Conservation (phyloP, 2,113 vertebrate species). For the Apodemus speciosus region DNA sequence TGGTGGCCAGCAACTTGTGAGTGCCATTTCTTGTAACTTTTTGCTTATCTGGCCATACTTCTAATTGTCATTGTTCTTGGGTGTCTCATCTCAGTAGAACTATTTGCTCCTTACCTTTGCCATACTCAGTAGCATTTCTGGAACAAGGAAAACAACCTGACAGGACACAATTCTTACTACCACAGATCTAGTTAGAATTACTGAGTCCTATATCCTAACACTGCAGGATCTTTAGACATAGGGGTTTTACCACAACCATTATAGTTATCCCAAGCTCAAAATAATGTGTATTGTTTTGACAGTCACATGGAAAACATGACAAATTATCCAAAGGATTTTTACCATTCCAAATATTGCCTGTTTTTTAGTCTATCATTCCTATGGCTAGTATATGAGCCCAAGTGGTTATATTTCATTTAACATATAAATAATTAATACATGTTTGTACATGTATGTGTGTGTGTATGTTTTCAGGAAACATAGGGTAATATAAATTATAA, state of each 20-base stretch:
- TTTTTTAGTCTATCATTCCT: not conserved
- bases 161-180: not conserved
- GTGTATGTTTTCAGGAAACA: too few species aligned
- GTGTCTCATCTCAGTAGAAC: not conserved
- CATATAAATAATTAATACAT: too few species aligned
- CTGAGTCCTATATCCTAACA: not conserved
- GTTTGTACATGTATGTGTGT: too few species aligned
- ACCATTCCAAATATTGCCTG: not conserved
- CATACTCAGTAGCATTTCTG: not conserved
- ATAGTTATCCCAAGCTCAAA: too few species aligned
- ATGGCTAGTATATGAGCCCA: not conserved
- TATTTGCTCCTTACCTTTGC: not conserved
- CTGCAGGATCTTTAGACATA: not conserved
- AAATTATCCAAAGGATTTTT: not conserved
- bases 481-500: too few species aligned
- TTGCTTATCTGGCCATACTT: not conserved
- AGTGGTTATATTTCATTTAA: not conserved
- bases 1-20: not conserved
- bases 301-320: not conserved
- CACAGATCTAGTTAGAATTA: not conserved
- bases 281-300: not conserved
- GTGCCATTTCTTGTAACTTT: not conserved
- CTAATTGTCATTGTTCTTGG: not conserved
- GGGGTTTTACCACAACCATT: not conserved
- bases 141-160: not conserved